A percentile compares a stretch with the other conserved stretches of the same genome.
phyloP scores from a whole-genome alignment of 2,888 invertebrate genomes.

The Diabrotica balteata region DNA sequence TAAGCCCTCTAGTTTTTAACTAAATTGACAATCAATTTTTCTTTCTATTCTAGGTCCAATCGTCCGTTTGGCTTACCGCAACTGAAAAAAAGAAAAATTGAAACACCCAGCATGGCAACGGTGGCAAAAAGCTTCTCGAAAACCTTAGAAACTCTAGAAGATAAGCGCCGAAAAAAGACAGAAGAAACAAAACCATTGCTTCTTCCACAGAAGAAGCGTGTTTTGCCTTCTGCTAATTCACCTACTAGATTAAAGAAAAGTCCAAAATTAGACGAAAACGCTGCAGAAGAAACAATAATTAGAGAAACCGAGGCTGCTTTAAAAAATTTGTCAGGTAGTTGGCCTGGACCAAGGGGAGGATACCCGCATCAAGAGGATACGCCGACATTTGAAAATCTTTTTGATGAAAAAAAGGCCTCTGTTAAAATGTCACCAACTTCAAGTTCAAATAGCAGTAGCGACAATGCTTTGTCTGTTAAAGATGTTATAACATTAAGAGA shows the following conservation, averaged over 20 bases:
- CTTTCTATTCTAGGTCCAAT: conserved; percentile 54
- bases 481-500: conserved; percentile 67
- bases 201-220: conserved; percentile 69
- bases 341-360: conserved; percentile 75
- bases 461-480: conserved; percentile 71
- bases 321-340: conserved; percentile 85
- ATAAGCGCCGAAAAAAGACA: conserved; percentile 63
- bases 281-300: conserved; percentile 82
- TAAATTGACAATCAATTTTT: background rate
- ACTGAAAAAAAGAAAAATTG: conserved; percentile 75
- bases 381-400: conserved; percentile 83
- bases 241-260: conserved; percentile 56
- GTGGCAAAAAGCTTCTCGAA: conserved; percentile 50
- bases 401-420: conserved; percentile 80
- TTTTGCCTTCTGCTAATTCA: conserved; percentile 54
- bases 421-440: conserved; percentile 72
- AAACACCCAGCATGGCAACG: conserved; percentile 57
- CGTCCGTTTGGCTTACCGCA: conserved; percentile 61
- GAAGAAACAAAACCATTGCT: conserved; percentile 59
- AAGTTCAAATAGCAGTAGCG: conserved; percentile 66
- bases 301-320: conserved; percentile 88
- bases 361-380: conserved; percentile 78
- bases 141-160: conserved; percentile 50
- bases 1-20: background rate
- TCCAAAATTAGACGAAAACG: conserved; percentile 61